phyloP scores from a whole-genome alignment of 2,888 invertebrate genomes.

The Drosophila affinis region DNA sequence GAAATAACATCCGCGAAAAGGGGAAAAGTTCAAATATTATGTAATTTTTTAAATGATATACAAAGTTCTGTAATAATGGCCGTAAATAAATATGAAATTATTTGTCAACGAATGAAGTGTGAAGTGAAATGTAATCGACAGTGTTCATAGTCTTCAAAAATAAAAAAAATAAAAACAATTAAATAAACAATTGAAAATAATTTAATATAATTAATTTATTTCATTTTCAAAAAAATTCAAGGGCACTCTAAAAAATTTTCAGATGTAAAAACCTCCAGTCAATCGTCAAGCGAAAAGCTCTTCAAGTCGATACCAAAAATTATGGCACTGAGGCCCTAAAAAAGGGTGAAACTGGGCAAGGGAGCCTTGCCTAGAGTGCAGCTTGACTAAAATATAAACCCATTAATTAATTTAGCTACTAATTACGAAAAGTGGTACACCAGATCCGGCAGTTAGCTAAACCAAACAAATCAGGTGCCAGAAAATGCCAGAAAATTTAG shows the following conservation, averaged over 20 bases:
- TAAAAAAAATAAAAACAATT: background rate
- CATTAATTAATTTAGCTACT: constrained; percentile 2
- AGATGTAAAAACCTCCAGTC: too few species aligned
- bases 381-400: background rate
- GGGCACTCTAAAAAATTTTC: background rate
- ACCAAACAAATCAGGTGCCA: background rate
- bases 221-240: background rate
- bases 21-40: constrained; percentile 35
- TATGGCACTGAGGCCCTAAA: constrained; percentile 11
- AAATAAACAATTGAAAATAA: too few species aligned
- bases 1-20: constrained; percentile 11
- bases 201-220: background rate
- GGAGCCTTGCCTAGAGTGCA: background rate
- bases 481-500: constrained; percentile 4
- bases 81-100: constrained; percentile 19
- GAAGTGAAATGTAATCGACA: background rate
- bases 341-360: background rate
- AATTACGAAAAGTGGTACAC: constrained; percentile 26
- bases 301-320: background rate
- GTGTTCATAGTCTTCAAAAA: background rate
- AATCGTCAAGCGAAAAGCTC: background rate
- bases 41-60: constrained; percentile 36
- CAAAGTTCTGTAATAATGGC: constrained; percentile 13
- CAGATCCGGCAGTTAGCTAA: constrained; percentile 14
- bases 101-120: background rate